Evolutionary conservation across 2,113 vertebrate genomes (phyloP).

Genomic region (Nothocercus nigrocapillus): DNA sequence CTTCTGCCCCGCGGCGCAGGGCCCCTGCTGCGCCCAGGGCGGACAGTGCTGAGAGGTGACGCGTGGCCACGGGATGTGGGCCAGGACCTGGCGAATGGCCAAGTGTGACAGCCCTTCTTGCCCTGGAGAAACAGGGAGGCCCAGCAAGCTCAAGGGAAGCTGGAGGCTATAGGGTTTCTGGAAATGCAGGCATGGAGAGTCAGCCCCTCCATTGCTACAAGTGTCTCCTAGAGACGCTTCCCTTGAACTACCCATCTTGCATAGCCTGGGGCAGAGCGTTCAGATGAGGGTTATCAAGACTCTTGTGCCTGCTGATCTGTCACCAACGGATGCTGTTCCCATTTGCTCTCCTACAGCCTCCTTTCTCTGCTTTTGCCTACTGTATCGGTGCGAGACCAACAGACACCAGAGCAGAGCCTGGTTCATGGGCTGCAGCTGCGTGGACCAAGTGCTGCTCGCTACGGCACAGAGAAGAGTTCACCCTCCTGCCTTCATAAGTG

Average conservation of each 20-base stretch:
- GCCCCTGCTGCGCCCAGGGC: rapidly evolving
- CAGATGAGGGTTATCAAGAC: not conserved
- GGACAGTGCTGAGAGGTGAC: not conserved
- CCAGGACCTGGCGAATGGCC: not conserved
- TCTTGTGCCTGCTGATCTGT: not conserved
- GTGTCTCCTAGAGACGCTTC: not conserved
- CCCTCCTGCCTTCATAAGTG: rapidly evolving
- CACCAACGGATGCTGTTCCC: not conserved
- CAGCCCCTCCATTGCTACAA: not conserved
- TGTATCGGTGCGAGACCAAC: rapidly evolving
- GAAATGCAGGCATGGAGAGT: rapidly evolving
- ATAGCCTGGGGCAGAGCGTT: not conserved
- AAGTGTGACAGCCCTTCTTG: rapidly evolving
- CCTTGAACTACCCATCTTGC: rapidly evolving
- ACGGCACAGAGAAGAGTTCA: rapidly evolving
- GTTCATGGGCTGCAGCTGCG: rapidly evolving
- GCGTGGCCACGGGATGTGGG: rapidly evolving
- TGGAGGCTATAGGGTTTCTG: not conserved
- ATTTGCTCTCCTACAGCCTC: not conserved
- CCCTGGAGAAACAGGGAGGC: not conserved
- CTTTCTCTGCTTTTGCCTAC: not conserved
- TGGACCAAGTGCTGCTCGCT: rapidly evolving
- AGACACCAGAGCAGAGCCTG: rapidly evolving
- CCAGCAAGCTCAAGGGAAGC: not conserved
- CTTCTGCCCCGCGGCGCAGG: rapidly evolving